Evolutionary conservation across 1,140 invertebrate species (phyloP), one percentile per base, ranked within the genome.

Genomic region (Antheraea pernyi): DNA sequence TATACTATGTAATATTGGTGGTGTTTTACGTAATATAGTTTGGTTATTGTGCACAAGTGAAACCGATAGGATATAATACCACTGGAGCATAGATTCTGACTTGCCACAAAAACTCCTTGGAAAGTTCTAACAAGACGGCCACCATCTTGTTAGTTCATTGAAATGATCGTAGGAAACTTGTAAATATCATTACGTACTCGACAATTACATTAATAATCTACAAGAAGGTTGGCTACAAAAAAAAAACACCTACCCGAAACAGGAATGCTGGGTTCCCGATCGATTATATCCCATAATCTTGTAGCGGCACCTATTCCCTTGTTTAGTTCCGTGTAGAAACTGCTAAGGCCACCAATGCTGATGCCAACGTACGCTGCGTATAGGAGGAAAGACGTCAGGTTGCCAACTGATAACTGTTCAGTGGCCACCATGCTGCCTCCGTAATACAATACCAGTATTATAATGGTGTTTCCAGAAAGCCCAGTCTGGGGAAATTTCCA

Each of bases 301-400:
- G 95, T 94, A 22, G 97, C 97, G 0, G 98, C 98, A 0, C 98
- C 99, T 3, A 99, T 89, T 0, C 97, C 98, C 90, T 97, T 97
- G 92, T 99, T 99, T 72, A 99, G 84, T 85, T 99, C 98, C 0
- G 97, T 96, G 83, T 99, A 99, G 87, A 99, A 99, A 74, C 95
- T 96, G 30, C 96, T 97, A 19, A 99, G 82, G 0, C 97, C 97
- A 48, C 95, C 95, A 59, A 99, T 94, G 10, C 98, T 97, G 18
- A 99, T 95, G 4, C 97, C 98, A 42, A 98, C 96, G 83, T 99
- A 99, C 0, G 96, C 97, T 5, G 98, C 97, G 87, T 99, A 99
- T 3, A 99, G 83, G 16, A 99, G 91, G 88, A 99, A 99, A 0
- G 98, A 96, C 0, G 97, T 98, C 16, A 99, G 91, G 72, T 96